A percentile compares a stretch with the other conserved stretches of the same genome.
These are phyloP conservation scores for Papilio polytes DNA, from an alignment of 1,140 invertebrate species.

Conservation along the genomic window DNA sequence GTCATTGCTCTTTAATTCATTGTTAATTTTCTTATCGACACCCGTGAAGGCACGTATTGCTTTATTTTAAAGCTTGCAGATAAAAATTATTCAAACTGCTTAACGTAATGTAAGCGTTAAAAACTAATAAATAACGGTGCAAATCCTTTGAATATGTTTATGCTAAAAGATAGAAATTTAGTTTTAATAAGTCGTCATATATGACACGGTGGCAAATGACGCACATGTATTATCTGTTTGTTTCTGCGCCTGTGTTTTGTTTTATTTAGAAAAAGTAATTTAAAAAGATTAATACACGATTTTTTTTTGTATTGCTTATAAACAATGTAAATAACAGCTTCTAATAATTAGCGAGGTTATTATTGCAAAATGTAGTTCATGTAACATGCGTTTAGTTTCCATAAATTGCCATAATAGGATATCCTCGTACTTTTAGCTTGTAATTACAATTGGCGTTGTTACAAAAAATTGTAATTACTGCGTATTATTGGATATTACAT, in stretches of 20 bases:
- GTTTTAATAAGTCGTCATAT: conserved; percentile 28
- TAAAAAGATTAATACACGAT: background rate
- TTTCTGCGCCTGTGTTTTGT: background rate
- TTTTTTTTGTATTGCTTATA: no score
- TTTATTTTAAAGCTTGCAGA: conserved; percentile 36
- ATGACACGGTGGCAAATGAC: conserved; percentile 26
- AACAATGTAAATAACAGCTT: background rate
- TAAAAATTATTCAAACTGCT: background rate
- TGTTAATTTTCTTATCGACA: conserved; percentile 43
- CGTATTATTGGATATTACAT: conserved; percentile 20
- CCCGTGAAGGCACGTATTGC: conserved; percentile 61
- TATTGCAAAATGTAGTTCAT: conserved; percentile 42
- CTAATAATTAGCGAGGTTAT: background rate
- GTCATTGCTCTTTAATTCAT: conserved; percentile 53
- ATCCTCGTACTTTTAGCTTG: conserved; percentile 42
- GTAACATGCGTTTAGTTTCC: conserved; percentile 43
- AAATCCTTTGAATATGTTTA: background rate
- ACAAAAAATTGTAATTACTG: background rate
- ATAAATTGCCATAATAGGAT: conserved; percentile 52
- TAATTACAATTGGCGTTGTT: conserved; percentile 39
- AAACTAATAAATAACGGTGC: background rate
- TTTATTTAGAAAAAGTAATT: background rate
- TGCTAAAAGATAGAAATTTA: background rate
- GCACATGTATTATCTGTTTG: background rate
- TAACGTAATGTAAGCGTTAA: background rate